Percentiles rank a stretch among this genome's conserved stretches.
phyloP scores from a whole-genome alignment of 2,797 vertebrate species.

The Poecilia velifera region DNA sequence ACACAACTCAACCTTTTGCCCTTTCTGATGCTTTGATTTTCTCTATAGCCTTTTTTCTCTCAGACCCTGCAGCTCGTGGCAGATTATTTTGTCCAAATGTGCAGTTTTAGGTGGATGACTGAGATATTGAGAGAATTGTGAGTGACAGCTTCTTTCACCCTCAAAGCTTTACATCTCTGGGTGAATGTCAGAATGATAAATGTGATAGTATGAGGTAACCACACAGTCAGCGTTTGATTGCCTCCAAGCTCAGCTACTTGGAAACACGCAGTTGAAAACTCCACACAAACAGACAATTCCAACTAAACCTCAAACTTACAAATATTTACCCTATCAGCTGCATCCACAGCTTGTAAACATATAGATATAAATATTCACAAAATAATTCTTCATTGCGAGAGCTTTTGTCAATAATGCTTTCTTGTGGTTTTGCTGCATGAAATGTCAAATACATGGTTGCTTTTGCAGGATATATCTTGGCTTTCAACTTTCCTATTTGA shows the following conservation, averaged over 20 bases:
- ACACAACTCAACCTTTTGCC: conserved; percentile 60
- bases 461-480: conserved; percentile 24
- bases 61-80: conserved; percentile 21
- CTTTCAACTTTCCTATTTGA: conserved; percentile 10
- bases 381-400: conserved; percentile 8
- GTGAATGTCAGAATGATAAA: conserved; percentile 50
- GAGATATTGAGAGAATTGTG: neutral
- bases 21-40: conserved; percentile 68
- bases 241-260: conserved; percentile 33
- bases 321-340: neutral
- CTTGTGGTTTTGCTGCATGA: neutral
- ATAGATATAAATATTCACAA: neutral
- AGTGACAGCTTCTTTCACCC: conserved; percentile 16
- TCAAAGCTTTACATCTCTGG: conserved; percentile 9
- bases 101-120: conserved; percentile 6
- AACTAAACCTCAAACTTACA: neutral
- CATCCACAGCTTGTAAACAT: conserved; percentile 16
- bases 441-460: neutral
- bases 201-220: conserved; percentile 49
- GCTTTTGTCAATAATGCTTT: conserved; percentile 1
- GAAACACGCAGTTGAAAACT: conserved; percentile 17
- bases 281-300: neutral
- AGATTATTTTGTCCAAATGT: conserved; percentile 41
- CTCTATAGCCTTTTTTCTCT: conserved; percentile 28
- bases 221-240: conserved; percentile 36